A percentile compares a stretch with the other conserved stretches of the same genome.
Conservation (phyloP, 2,113 vertebrate genomes). For the Astatotilapia flaviijosephi region DNA sequence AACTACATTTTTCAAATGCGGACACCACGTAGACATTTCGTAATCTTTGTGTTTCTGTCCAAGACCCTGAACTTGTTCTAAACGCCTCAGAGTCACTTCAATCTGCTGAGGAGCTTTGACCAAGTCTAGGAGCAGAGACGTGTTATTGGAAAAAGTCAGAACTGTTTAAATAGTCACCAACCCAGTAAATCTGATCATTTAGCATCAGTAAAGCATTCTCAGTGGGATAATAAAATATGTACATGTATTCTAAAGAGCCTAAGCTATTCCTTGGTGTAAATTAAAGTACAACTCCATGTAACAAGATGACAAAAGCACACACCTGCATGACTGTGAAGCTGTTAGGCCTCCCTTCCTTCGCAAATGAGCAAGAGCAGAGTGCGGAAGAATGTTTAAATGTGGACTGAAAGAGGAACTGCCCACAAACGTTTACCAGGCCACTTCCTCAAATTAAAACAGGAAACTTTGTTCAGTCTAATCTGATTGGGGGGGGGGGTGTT, state of each 20-base stretch:
- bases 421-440: slow-evolving; percentile 52
- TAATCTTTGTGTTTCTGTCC: slow-evolving; percentile 12
- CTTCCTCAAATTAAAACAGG: slow-evolving; percentile 70
- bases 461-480: slow-evolving; percentile 51
- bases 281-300: neutral
- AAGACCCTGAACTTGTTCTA: slow-evolving; percentile 70
- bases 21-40: neutral
- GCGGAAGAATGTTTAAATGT: slow-evolving; percentile 57
- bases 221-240: neutral
- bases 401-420: slow-evolving; percentile 69
- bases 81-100: slow-evolving; percentile 65
- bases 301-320: slow-evolving; percentile 10
- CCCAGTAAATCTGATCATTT: neutral
- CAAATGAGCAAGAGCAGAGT: slow-evolving; percentile 6
- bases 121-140: slow-evolving; percentile 66
- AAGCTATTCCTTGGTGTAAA: neutral
- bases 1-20: neutral
- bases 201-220: neutral
- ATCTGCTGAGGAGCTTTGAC: slow-evolving; percentile 74
- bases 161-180: neutral
- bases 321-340: slow-evolving; percentile 29
- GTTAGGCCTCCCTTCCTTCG: neutral
- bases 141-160: neutral
- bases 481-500: neutral
- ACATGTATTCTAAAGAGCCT: neutral